These are phyloP conservation scores for Panagrolaimus sp. DNA, from an alignment of 1,140 invertebrate genomes.

Conservation along the genomic window DNA sequence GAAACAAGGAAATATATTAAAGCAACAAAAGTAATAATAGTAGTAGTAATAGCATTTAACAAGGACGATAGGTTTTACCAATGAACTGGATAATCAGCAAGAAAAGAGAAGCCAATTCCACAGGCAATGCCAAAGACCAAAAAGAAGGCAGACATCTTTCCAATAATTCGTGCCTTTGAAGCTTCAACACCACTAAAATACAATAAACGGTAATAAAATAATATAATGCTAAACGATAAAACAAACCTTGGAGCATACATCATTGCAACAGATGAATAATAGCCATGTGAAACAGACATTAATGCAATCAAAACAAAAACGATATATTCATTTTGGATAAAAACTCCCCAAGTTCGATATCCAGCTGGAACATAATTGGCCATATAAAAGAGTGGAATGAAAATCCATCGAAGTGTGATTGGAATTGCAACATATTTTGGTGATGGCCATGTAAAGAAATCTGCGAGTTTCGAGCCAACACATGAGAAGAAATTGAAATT, in stretches of 20 bases:
- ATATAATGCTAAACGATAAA: neutral
- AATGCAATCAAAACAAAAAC: slow-evolving; percentile 73
- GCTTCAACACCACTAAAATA: slow-evolving; percentile 71
- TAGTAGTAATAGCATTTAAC: no score
- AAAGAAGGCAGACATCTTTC: slow-evolving; percentile 64
- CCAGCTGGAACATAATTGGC: slow-evolving; percentile 74
- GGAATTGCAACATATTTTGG: slow-evolving; percentile 75
- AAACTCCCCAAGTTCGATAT: slow-evolving; percentile 68
- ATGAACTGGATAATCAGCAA: slow-evolving; percentile 11
- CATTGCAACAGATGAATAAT: slow-evolving; percentile 86
- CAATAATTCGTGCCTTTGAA: slow-evolving; percentile 76
- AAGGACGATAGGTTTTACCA: neutral
- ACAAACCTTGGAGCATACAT: slow-evolving; percentile 83
- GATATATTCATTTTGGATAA: slow-evolving; percentile 75
- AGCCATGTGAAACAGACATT: slow-evolving; percentile 80
- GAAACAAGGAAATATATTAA: no score
- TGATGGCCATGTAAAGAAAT: slow-evolving; percentile 67
- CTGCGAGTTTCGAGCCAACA: slow-evolving; percentile 78
- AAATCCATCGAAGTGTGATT: slow-evolving; percentile 71
- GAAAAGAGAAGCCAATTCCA: slow-evolving; percentile 10
- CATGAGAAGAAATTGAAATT: slow-evolving; percentile 89
- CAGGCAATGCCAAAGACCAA: slow-evolving; percentile 34
- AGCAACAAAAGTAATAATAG: no score
- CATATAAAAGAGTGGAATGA: slow-evolving; percentile 82
- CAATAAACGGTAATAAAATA: slow-evolving; percentile 18